Evolutionary conservation across 2,113 vertebrate genomes (phyloP).

Genomic region (sheep (Ovis aries)): DNA sequence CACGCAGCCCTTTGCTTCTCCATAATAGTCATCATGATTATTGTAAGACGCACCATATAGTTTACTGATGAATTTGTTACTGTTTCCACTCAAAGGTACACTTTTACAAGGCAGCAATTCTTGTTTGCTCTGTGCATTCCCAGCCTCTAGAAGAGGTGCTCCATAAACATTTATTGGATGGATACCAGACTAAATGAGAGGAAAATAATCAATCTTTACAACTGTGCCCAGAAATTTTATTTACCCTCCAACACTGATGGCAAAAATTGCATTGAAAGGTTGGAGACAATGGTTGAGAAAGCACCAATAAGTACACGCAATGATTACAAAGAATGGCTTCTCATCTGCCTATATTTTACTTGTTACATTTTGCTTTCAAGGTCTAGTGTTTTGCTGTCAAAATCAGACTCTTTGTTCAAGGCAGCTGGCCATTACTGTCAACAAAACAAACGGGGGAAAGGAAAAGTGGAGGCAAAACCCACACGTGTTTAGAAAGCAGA

Average conservation of each 20-base stretch:
- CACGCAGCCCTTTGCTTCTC: not conserved
- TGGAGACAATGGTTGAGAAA: not conserved
- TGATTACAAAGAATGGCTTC: not conserved
- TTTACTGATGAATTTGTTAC: too few species aligned
- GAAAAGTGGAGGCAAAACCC: not conserved
- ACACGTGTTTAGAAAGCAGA: not conserved
- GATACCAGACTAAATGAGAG: not conserved
- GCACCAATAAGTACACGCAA: too few species aligned
- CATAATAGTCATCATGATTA: fast-evolving
- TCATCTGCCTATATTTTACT: not conserved
- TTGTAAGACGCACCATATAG: fast-evolving
- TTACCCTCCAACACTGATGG: not conserved
- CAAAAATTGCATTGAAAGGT: not conserved
- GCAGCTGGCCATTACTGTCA: too few species aligned
- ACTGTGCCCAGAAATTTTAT: not conserved
- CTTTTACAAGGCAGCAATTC: not conserved
- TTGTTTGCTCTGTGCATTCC: not conserved
- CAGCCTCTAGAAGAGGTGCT: not conserved
- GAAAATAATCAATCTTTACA: not conserved
- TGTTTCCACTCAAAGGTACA: not conserved
- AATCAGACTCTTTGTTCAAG: not conserved
- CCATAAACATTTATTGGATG: not conserved
- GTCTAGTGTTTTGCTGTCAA: not conserved
- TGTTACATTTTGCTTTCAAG: not conserved
- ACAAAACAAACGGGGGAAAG: not conserved